A percentile compares a stretch with the other conserved stretches of the same genome.
phyloP scores from a whole-genome alignment of 2,797 vertebrate genomes.

The Triplophysa bombifrons region DNA sequence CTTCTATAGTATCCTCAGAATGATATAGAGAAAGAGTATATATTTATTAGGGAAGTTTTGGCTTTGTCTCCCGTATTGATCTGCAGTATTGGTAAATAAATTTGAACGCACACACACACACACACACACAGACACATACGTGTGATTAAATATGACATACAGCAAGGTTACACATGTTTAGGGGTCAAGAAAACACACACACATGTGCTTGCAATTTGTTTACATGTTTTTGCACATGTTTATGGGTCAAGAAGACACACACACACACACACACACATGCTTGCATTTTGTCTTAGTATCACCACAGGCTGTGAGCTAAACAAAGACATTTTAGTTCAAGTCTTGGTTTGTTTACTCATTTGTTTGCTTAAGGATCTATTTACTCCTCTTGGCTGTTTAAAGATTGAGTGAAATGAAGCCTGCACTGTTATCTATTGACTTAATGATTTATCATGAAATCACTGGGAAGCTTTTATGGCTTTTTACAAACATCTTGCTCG shows the following conservation, averaged over 20 bases:
- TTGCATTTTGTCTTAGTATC: neutral
- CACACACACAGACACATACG: no score
- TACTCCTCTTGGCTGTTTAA: conserved; percentile 8
- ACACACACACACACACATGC: neutral
- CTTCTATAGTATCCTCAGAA: conserved; percentile 18
- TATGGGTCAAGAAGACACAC: neutral
- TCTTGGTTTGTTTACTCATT: conserved; percentile 10
- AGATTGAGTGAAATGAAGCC: conserved; percentile 1
- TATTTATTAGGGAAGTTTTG: conserved; percentile 20
- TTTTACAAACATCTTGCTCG: conserved; percentile 2
- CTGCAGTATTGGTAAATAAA: conserved; percentile 8
- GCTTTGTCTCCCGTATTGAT: conserved; percentile 5
- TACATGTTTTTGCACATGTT: neutral
- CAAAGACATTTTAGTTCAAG: neutral
- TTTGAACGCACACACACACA: neutral
- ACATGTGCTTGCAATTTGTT: neutral
- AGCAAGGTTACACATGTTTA: conserved; percentile 23
- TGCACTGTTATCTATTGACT: conserved; percentile 4
- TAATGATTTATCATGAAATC: conserved; percentile 17
- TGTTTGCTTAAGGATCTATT: conserved; percentile 26
- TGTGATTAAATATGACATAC: conserved; percentile 24
- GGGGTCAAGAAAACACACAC: conserved; percentile 3
- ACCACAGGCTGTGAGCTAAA: neutral
- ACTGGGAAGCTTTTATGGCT: neutral
- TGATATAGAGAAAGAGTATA: conserved; percentile 17